These are phyloP conservation scores for Thyatira batis DNA, from an alignment of 2,888 invertebrate genomes.

Conservation along the genomic window DNA sequence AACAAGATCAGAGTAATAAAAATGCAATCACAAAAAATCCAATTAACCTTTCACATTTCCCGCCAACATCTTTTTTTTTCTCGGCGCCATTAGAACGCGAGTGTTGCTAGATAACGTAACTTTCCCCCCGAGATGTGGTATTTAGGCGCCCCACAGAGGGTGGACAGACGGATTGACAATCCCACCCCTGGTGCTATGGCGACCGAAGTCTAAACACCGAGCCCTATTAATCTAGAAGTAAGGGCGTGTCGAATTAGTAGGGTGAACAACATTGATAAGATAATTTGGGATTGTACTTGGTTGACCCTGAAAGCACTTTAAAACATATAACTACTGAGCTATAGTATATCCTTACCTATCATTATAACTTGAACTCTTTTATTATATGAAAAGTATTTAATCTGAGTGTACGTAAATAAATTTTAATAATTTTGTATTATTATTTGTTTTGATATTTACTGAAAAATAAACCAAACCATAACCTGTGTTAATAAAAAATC, in stretches of 20 bases:
- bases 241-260: conserved; percentile 67
- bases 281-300: conserved; percentile 7
- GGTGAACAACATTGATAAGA: conserved; percentile 41
- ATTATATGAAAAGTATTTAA: too few relatives aligned
- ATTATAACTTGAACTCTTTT: too few relatives aligned
- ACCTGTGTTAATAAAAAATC: too few relatives aligned
- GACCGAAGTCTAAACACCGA: conserved; percentile 71
- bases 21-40: conserved; percentile 30
- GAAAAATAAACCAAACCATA: too few relatives aligned
- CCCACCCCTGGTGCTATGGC: conserved; percentile 66
- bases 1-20: conserved; percentile 15
- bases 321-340: too few relatives aligned
- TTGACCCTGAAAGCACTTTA: not conserved
- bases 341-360: too few relatives aligned
- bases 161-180: conserved; percentile 58
- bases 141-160: conserved; percentile 56
- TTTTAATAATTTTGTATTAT: too few relatives aligned
- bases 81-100: conserved; percentile 42
- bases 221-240: conserved; percentile 75
- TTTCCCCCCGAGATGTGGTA: conserved; percentile 76
- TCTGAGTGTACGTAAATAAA: too few relatives aligned
- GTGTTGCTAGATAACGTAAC: conserved; percentile 63
- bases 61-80: conserved; percentile 41
- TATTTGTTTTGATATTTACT: too few relatives aligned
- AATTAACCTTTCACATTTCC: conserved; percentile 50